Evolutionary conservation across 92 coral and sea anemone genomes (phyloP).

Genomic region (Zoanthus solanderi): DNA sequence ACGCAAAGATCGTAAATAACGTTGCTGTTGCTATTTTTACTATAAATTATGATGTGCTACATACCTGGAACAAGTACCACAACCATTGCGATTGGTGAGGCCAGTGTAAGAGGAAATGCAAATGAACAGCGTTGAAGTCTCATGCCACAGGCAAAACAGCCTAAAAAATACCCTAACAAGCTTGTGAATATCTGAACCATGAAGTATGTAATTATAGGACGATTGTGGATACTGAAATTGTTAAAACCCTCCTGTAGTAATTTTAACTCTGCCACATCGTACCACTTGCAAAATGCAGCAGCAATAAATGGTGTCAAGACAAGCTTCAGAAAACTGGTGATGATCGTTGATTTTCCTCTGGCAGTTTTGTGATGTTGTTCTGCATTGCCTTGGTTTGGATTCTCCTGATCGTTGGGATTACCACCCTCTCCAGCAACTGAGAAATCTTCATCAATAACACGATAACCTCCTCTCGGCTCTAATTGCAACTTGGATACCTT

Average conservation of each 20-base stretch:
- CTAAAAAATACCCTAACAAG: conserved; percentile 56
- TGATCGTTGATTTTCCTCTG: conserved; percentile 44
- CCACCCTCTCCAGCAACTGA: background rate
- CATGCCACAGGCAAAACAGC: conserved; percentile 60
- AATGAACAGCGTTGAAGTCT: conserved; percentile 63
- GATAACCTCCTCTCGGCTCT: conserved; percentile 44
- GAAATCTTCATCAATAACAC: background rate
- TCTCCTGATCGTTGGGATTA: background rate
- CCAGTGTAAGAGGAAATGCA: conserved; percentile 59
- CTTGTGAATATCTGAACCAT: conserved; percentile 60
- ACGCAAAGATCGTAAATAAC: no score
- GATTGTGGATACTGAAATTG: background rate
- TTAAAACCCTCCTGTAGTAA: conserved; percentile 38
- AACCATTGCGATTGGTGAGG: conserved; percentile 54
- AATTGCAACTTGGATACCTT: conserved; percentile 63
- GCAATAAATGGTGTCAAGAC: conserved; percentile 57
- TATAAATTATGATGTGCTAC: background rate
- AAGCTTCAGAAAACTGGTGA: conserved; percentile 57
- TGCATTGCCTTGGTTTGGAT: background rate
- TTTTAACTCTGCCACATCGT: conserved; percentile 7
- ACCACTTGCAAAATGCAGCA: conserved; percentile 47
- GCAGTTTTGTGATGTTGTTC: conserved; percentile 31
- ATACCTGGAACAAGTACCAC: conserved; percentile 40
- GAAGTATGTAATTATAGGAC: conserved; percentile 33
- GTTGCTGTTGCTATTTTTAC: no score